phyloP scores from a whole-genome alignment of 2,113 vertebrate species.

The Myxocyprinus asiaticus region DNA sequence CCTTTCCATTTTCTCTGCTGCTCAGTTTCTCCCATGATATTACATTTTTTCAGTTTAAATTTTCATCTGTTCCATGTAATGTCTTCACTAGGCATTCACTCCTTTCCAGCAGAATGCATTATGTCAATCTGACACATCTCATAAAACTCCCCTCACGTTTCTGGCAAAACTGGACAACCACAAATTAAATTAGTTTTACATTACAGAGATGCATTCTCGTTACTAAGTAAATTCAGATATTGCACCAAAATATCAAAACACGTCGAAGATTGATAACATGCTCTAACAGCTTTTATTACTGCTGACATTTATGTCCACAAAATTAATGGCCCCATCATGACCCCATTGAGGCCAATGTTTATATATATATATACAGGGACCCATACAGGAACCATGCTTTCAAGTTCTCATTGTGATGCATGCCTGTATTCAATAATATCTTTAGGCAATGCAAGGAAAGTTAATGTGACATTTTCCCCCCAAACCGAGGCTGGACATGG shows the following conservation, averaged over 20 bases:
- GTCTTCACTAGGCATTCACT: constrained; percentile 8
- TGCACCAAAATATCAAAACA: constrained; percentile 26
- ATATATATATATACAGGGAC: background rate
- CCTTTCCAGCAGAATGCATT: constrained; percentile 1
- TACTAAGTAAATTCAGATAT: constrained; percentile 19
- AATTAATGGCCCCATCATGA: constrained; percentile 19
- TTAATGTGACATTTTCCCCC: background rate
- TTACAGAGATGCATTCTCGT: constrained; percentile 34
- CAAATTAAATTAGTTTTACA: constrained; percentile 34
- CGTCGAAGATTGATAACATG: constrained; percentile 17
- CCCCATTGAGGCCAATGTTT: background rate
- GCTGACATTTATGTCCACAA: constrained; percentile 28
- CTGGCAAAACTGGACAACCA: constrained; percentile 19
- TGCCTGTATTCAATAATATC: constrained; percentile 16
- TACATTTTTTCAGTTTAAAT: background rate
- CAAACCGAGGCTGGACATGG: background rate
- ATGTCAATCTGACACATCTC: constrained; percentile 34
- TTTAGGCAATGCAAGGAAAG: constrained; percentile 16
- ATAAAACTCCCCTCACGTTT: constrained; percentile 34
- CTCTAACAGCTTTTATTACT: constrained; percentile 24
- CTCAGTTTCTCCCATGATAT: too few species aligned
- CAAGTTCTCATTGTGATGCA: constrained; percentile 28
- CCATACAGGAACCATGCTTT: constrained; percentile 6
- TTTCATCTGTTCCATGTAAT: constrained; percentile 1
- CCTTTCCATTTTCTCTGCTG: too few species aligned